Evolutionary conservation across 2,888 invertebrate species (phyloP).

Genomic region (Timema cristinae): DNA sequence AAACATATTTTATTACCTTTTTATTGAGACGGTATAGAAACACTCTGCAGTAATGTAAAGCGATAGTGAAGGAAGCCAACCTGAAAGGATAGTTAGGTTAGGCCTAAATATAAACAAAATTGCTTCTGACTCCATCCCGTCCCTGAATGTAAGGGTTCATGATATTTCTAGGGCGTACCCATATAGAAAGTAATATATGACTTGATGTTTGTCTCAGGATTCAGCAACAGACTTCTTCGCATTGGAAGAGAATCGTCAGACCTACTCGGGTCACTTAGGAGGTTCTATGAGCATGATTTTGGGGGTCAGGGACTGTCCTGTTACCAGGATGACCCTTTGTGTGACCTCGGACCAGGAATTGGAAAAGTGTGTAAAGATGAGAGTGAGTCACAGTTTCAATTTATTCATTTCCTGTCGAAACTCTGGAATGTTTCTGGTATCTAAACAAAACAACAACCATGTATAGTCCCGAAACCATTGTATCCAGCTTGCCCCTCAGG

Average conservation of each 20-base stretch:
- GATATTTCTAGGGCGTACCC: neutral
- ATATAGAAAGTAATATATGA: neutral
- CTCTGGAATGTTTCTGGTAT: too few species aligned
- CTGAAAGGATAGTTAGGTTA: too few species aligned
- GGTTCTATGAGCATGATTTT: slow-evolving; percentile 64
- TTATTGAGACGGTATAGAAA: too few species aligned
- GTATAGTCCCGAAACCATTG: too few species aligned
- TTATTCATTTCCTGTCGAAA: too few species aligned
- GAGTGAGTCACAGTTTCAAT: slow-evolving; percentile 52
- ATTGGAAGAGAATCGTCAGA: slow-evolving; percentile 70
- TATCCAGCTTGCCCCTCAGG: too few species aligned
- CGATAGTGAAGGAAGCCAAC: too few species aligned
- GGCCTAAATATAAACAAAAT: too few species aligned
- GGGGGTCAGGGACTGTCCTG: slow-evolving; percentile 76
- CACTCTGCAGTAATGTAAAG: too few species aligned
- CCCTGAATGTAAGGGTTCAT: neutral
- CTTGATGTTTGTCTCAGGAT: slow-evolving; percentile 56
- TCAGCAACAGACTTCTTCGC: slow-evolving; percentile 61
- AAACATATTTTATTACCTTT: too few species aligned
- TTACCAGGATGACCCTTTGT: slow-evolving; percentile 79
- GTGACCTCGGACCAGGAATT: slow-evolving; percentile 88
- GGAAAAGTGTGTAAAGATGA: slow-evolving; percentile 89
- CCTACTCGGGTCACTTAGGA: slow-evolving; percentile 68
- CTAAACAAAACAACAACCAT: too few species aligned
- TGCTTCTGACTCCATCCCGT: too few species aligned